Base-by-base conservation (phyloP, 2,888 invertebrate species). In the Marronus borbonicus region DNA sequence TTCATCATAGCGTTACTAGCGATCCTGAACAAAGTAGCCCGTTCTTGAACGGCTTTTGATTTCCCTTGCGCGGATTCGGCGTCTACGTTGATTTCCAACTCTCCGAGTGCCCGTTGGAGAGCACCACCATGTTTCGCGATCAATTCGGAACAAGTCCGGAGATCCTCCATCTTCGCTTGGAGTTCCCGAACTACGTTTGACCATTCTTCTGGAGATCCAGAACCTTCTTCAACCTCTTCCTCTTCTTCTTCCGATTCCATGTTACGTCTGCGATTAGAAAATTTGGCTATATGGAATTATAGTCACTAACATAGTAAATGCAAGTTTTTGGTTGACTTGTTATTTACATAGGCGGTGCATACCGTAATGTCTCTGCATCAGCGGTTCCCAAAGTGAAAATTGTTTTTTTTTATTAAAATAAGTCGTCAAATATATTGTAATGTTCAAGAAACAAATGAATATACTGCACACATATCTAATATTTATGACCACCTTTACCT, bases 1-100 rank as follows among this genome's bases (percentile, higher is more conserved):
- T 96, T 97, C 86, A 98, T 96, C 98, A 99, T 98, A 76, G 98
- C 97, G 89, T 95, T 97, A 81, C 98, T 97, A 24, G 98, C 96
- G 88, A 98, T 97, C 84, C 98, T 92, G 89, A 98, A 98, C n/a
- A 98, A 91, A 14, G 97, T 97, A 3, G 98, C 97, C 80, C 97
- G 91, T 88, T 99, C 99, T 79, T 95, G 96, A 78, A 98, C 95
- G 83, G 96, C 94, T 89, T 98, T 98, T 76, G 95, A 93, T 86
- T 94, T 95, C 80, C 93, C 92, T 12, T 94, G 92, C 66, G 93
- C 89, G 85, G 83, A 81, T 76, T 85, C 89, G 62, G 82, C 88
- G 84, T 88, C 88, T 0, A 85, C 82, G 78, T 90, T 92, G 70
- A 92, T 91, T 86, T 96, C 96, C 70, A 97, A 88, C 85, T 97